Percentiles rank a stretch among this genome's conserved stretches.
Conservation (phyloP, 2,797 vertebrate genomes). For the Malacoraja senta region DNA sequence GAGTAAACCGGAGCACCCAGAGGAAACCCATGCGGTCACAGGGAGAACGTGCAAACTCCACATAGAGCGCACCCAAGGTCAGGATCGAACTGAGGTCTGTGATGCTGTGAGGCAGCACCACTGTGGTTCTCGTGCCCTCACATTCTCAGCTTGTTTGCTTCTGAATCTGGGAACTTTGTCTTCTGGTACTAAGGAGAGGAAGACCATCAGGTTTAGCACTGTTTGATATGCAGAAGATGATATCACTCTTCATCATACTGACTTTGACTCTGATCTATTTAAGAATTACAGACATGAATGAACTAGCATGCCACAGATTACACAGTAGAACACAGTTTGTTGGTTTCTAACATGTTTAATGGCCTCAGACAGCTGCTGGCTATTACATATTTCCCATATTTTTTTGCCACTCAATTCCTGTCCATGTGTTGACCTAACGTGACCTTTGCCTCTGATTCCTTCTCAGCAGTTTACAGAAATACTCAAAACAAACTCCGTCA, state of each 20-base stretch:
- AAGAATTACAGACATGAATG: constrained; percentile 10
- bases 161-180: neutral
- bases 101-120: too few species aligned
- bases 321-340: neutral
- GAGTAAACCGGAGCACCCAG: too few species aligned
- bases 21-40: too few species aligned
- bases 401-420: constrained; percentile 21
- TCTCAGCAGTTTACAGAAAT: neutral
- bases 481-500: neutral
- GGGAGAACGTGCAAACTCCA: too few species aligned
- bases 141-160: neutral
- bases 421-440: neutral
- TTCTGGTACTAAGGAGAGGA: neutral
- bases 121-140: too few species aligned
- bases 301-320: constrained; percentile 9
- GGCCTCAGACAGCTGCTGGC: neutral
- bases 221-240: neutral
- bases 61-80: too few species aligned
- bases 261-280: neutral
- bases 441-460: neutral
- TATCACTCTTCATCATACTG: constrained; percentile 19
- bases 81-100: too few species aligned
- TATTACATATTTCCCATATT: constrained; percentile 19
- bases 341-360: neutral
- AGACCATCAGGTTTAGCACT: neutral